Evolutionary conservation across 2,888 invertebrate genomes (phyloP).

Genomic region (Trichogramma dendrolimi): DNA sequence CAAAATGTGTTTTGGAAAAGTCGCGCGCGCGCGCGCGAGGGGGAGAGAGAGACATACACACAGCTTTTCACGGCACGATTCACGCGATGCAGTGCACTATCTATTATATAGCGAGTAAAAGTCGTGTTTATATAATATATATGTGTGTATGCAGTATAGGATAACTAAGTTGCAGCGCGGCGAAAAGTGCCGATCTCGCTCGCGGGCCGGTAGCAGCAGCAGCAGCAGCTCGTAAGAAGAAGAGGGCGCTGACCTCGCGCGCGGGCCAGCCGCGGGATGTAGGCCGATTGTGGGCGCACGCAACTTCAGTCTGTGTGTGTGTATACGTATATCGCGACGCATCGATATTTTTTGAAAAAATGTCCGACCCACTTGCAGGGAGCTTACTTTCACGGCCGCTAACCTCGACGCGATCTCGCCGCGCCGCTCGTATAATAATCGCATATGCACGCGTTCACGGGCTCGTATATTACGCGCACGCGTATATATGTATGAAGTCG

Average conservation of each 20-base stretch:
- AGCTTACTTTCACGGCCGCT: slow-evolving; percentile 52
- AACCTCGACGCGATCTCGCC: slow-evolving; percentile 40
- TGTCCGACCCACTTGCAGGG: slow-evolving; percentile 49
- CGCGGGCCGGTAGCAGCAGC: slow-evolving; percentile 6
- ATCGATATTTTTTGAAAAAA: slow-evolving; percentile 48
- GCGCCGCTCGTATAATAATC: not conserved
- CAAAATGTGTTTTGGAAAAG: no score
- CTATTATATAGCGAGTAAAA: no score
- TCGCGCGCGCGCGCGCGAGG: no score
- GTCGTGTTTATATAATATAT: not conserved
- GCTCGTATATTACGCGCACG: not conserved
- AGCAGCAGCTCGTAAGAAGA: slow-evolving; percentile 32
- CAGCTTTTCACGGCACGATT: no score
- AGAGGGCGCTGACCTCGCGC: slow-evolving; percentile 46
- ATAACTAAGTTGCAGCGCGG: slow-evolving; percentile 31
- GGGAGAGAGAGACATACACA: no score
- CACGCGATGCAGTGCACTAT: no score
- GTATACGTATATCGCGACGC: slow-evolving; percentile 37
- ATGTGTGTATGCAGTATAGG: slow-evolving; percentile 4
- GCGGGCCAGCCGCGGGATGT: slow-evolving; percentile 35
- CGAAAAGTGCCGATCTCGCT: slow-evolving; percentile 46
- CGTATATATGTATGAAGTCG: not conserved
- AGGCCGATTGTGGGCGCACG: slow-evolving; percentile 52
- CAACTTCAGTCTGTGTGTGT: slow-evolving; percentile 29
- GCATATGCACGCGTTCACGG: not conserved